Evolutionary conservation across 2,888 invertebrate species (phyloP).

Genomic region (Acronicta aceris): DNA sequence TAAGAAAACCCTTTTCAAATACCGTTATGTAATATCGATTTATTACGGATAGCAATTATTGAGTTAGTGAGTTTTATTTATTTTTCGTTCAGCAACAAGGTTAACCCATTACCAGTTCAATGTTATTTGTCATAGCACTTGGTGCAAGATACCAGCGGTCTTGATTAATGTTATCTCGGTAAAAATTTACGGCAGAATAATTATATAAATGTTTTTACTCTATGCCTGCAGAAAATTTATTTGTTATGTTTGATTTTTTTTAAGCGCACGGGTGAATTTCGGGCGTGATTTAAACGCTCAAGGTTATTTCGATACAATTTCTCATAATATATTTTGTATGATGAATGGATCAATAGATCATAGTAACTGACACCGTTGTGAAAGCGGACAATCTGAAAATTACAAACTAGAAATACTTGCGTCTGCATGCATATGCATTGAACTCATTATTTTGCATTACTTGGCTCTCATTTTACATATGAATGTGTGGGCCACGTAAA

Average conservation of each 20-base stretch:
- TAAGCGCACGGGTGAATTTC: too few species aligned
- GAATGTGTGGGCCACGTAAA: constrained; percentile 39
- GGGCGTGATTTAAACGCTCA: constrained; percentile 9
- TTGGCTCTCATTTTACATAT: constrained; percentile 36
- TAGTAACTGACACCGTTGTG: constrained; percentile 11
- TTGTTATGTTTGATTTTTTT: not conserved
- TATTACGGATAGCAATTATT: constrained; percentile 56
- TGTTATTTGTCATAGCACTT: constrained; percentile 46
- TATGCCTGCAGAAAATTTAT: not conserved
- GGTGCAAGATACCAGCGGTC: constrained; percentile 37
- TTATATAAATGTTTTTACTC: constrained; percentile 19
- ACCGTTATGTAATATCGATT: constrained; percentile 65
- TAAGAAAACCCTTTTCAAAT: constrained; percentile 47
- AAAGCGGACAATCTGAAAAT: constrained; percentile 34
- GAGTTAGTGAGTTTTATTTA: constrained; percentile 50
- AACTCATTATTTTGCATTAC: constrained; percentile 45
- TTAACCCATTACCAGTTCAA: constrained; percentile 51
- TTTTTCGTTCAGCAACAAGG: constrained; percentile 58
- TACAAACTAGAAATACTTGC: constrained; percentile 35
- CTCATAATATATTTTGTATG: constrained; percentile 13
- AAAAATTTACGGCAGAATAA: constrained; percentile 5
- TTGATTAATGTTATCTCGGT: constrained; percentile 21
- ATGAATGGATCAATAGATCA: constrained; percentile 28
- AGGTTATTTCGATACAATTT: constrained; percentile 7
- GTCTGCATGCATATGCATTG: constrained; percentile 33